Conservation (phyloP, 2,113 vertebrate species). For the Proteles cristata region DNA sequence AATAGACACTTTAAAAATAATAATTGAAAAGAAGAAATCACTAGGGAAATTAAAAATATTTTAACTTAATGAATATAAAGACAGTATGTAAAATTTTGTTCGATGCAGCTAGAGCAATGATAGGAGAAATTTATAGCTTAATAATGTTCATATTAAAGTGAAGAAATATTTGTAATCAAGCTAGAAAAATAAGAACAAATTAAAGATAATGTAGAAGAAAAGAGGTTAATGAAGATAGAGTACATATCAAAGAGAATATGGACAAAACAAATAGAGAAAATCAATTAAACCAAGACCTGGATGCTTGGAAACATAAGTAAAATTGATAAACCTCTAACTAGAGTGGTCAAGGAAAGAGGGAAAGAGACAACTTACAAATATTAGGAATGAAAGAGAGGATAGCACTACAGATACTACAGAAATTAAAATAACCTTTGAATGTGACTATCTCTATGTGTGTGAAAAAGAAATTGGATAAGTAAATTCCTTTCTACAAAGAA, state of each 20-base stretch:
- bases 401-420: neutral
- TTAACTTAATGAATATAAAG: conserved; percentile 26
- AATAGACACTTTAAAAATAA: neutral
- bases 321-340: neutral
- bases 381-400: neutral
- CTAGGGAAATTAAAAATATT: conserved; percentile 35
- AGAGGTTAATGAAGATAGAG: neutral
- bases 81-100: conserved; percentile 1
- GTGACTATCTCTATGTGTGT: neutral
- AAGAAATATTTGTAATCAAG: neutral
- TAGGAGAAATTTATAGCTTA: conserved; percentile 7
- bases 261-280: conserved; percentile 5
- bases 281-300: neutral
- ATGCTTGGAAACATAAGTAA: neutral
- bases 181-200: conserved; percentile 29
- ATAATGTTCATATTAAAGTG: conserved; percentile 23
- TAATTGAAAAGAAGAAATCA: neutral
- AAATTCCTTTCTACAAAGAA: neutral
- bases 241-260: neutral
- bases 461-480: neutral
- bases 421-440: neutral
- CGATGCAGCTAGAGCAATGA: neutral
- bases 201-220: neutral
- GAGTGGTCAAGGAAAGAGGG: neutral
- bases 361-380: neutral